Base-by-base conservation (phyloP, 2,797 vertebrate genomes). In the Taenioides sp. region DNA sequence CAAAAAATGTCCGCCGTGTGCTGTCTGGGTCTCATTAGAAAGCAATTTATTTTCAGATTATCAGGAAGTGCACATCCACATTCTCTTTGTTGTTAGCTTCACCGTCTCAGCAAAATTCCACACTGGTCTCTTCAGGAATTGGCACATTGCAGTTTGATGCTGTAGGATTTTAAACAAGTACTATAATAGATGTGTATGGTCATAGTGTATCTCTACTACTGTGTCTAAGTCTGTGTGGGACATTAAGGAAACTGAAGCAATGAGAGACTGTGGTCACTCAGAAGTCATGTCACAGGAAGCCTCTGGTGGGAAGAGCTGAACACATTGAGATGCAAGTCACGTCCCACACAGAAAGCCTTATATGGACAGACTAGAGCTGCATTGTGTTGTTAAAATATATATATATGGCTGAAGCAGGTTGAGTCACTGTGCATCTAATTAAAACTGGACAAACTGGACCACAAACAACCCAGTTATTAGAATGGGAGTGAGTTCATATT, bases 261-360 rank as follows among this genome's bases (percentile, higher is more conserved):
- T 68, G 76, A 83, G 74, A 63, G 54, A 71, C 70, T 88, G 83
- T 77, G 80, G 84, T 88, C 65, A 62, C 55, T 65, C 75, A 80
- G 81, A 81, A 77, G 70, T 87, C 75, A 74, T 85, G 89, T 88
- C 87, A 86, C 80, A 90, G 91, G 87, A 91, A 89, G 84, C 20
- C 68, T 73, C 74, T 84, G 81, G 82, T 72, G 89, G 83, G 77
- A 58, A 77, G 69, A 49, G 66, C 65, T 81, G 77, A 72, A 73
- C 70, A 77, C 77, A 76, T 80, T 63, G 81, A 82, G 86, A 87
- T 71, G 75, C 71, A 76, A 79, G 88, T 82, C 85, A 86, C 70
- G 72, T 89, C 80, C 81, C 78, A 76, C 75, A 78, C 43, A 31
- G 57, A 84, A 28, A 57, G 55, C 92, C 93, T 84, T 92, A 88